A percentile compares a stretch with the other conserved stretches of the same genome.
Evolutionary conservation across 2,113 vertebrate genomes (phyloP).

Genomic region (Fulmarus glacialis): DNA sequence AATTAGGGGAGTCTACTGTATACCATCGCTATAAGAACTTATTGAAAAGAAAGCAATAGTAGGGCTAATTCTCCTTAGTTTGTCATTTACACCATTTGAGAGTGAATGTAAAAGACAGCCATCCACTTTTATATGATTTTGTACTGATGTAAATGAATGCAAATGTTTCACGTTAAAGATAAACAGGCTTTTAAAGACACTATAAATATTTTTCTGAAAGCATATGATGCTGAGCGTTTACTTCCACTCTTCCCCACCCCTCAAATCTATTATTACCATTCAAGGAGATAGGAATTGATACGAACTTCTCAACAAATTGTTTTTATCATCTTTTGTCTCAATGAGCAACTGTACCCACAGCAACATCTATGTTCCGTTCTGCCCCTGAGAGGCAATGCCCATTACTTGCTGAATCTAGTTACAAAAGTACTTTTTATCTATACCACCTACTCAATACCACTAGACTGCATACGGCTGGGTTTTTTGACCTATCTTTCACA

Average conservation of each 20-base stretch:
- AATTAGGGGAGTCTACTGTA: background rate
- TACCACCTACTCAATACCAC: background rate
- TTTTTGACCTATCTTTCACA: background rate
- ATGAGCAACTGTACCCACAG: background rate
- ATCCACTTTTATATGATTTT: background rate
- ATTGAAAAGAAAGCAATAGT: background rate
- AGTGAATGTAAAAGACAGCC: background rate
- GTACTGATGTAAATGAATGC: background rate
- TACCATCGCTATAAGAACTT: background rate
- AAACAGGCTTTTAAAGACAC: background rate
- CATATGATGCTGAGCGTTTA: background rate
- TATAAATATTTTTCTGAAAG: background rate
- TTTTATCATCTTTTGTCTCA: background rate
- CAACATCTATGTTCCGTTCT: background rate
- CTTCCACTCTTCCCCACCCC: background rate
- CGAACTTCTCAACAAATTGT: background rate
- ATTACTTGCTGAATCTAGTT: background rate
- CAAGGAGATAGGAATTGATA: background rate
- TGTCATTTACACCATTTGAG: background rate
- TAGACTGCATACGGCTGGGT: accelerated
- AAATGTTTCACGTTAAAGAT: background rate
- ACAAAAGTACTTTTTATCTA: background rate
- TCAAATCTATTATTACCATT: background rate
- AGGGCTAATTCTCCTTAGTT: background rate
- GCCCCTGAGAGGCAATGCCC: background rate